Percentiles rank a stretch among this genome's conserved stretches.
Conservation (phyloP, 2,888 invertebrate genomes). For the Eretmocerus hayati region DNA sequence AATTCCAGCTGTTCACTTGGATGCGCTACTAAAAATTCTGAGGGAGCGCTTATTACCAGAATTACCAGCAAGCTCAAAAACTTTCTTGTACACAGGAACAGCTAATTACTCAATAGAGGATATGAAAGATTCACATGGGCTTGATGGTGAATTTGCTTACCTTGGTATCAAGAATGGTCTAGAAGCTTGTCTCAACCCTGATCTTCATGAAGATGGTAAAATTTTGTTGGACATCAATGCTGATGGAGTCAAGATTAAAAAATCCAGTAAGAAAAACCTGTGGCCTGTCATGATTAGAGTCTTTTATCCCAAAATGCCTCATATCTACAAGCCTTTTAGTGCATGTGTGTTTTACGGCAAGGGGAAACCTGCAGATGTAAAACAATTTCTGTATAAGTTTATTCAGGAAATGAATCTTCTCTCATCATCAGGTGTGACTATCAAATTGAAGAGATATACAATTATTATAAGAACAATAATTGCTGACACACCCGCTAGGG, state of each 20-base stretch:
- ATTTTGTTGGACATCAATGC: not conserved
- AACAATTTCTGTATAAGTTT: constrained; percentile 19
- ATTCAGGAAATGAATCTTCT: constrained; percentile 21
- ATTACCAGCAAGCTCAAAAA: constrained; percentile 6
- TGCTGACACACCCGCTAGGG: constrained; percentile 23
- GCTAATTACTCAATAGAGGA: constrained; percentile 7
- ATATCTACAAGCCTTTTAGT: not conserved
- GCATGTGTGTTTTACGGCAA: constrained; percentile 10
- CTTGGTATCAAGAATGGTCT: constrained; percentile 21
- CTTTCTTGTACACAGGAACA: constrained; percentile 2
- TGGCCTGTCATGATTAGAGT: not conserved
- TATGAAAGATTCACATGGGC: constrained; percentile 9
- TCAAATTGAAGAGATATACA: constrained; percentile 13
- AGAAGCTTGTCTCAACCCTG: constrained; percentile 11
- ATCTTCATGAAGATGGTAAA: constrained; percentile 2
- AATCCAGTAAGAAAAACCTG: not conserved
- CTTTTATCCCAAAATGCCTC: not conserved
- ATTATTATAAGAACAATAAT: constrained; percentile 20
- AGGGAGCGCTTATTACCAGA: constrained; percentile 7
- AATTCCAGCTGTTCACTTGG: constrained; percentile 5
- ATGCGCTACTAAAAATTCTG: constrained; percentile 10
- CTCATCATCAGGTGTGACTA: constrained; percentile 14
- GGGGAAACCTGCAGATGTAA: constrained; percentile 22
- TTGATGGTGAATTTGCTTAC: constrained; percentile 20
- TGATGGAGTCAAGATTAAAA: not conserved